Conservation (phyloP, 2,888 invertebrate species). For the Ommatoiulus sabulosus region DNA sequence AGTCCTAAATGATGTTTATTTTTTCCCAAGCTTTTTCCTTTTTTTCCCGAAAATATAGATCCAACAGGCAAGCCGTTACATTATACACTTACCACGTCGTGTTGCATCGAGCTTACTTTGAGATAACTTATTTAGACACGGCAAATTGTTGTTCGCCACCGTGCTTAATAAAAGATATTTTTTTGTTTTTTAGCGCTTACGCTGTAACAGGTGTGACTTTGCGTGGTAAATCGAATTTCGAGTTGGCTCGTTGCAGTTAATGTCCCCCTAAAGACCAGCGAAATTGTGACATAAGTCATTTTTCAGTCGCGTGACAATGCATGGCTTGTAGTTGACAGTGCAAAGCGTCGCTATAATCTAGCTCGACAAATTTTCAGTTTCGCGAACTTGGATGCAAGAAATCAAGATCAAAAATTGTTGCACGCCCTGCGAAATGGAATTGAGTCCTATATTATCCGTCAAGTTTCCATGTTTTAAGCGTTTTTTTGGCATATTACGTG, state of each 20-base stretch:
- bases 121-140: slow-evolving; percentile 13
- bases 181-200: background rate
- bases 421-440: too few species aligned
- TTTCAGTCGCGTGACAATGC: background rate
- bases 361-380: background rate
- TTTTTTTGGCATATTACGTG: background rate
- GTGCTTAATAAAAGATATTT: background rate
- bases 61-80: background rate
- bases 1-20: background rate
- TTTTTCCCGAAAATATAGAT: background rate
- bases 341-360: background rate
- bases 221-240: slow-evolving; percentile 14
- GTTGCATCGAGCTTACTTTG: background rate
- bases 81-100: background rate
- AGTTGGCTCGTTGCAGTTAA: slow-evolving; percentile 7
- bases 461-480: background rate
- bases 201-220: background rate
- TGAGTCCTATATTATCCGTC: background rate
- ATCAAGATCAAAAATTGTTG: too few species aligned
- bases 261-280: slow-evolving; percentile 1
- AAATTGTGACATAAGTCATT: slow-evolving; percentile 34
- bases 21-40: background rate
- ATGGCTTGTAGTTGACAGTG: background rate
- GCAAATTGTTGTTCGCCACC: background rate
- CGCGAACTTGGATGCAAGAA: background rate